Evolutionary conservation across 2,113 vertebrate species (phyloP).

Genomic region (Lophotis ruficrista): DNA sequence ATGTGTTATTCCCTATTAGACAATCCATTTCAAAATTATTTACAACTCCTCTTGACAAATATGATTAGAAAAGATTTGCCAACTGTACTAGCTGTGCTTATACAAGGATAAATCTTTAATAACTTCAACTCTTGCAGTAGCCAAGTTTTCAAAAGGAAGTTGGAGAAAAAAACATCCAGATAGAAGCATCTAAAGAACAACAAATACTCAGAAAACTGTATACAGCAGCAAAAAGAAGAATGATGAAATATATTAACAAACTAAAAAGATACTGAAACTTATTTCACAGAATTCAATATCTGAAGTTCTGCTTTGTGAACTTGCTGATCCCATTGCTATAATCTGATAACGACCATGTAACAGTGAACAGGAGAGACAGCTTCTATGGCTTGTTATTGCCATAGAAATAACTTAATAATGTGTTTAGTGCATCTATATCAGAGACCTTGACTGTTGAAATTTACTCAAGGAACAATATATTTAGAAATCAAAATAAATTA

Average conservation of each 20-base stretch:
- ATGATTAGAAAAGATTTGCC: conserved; percentile 23
- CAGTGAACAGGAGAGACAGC: not conserved
- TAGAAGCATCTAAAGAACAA: not conserved
- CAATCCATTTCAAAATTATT: conserved; percentile 32
- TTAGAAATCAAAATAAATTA: not conserved
- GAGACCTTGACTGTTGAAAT: not conserved
- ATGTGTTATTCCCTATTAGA: not conserved
- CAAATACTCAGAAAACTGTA: not conserved
- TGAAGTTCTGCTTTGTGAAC: not conserved
- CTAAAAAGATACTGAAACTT: not conserved
- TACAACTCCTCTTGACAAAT: not conserved
- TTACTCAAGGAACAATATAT: not conserved
- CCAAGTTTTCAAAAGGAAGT: not conserved
- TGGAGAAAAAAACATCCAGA: not conserved
- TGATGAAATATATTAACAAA: not conserved
- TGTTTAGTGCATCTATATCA: not conserved
- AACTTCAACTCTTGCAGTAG: not conserved
- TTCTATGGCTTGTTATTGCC: not conserved
- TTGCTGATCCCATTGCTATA: not conserved
- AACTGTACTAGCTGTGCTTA: not conserved
- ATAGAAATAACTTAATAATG: not conserved
- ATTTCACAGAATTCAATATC: not conserved
- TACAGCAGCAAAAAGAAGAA: not conserved
- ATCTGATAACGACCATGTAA: not conserved
- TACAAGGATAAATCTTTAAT: conserved; percentile 8